Evolutionary conservation across 2,888 invertebrate genomes (phyloP).

Genomic region (Agriopis leucophaearia): DNA sequence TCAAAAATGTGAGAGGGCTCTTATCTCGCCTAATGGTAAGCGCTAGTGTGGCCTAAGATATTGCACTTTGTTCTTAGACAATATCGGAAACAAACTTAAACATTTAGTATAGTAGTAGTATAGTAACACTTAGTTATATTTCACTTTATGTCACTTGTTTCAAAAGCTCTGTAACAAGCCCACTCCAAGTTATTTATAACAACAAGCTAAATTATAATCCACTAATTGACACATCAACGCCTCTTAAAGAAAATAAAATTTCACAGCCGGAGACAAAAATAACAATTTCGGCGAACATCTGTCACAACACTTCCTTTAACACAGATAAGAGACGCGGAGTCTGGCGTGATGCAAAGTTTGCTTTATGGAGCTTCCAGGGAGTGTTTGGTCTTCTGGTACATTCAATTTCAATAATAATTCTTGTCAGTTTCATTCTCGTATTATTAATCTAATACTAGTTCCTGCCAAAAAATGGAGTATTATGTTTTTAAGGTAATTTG

Average conservation of each 20-base stretch:
- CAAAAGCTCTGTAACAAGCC: neutral
- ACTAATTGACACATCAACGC: slow-evolving; percentile 51
- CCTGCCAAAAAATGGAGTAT: too few species aligned
- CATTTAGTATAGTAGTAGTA: too few species aligned
- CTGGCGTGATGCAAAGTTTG: slow-evolving; percentile 21
- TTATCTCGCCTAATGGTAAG: too few species aligned
- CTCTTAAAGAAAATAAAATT: slow-evolving; percentile 57
- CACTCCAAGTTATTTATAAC: slow-evolving; percentile 34
- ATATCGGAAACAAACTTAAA: too few species aligned
- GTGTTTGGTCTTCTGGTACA: slow-evolving; percentile 11
- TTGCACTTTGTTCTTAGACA: too few species aligned
- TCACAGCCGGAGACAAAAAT: slow-evolving; percentile 63
- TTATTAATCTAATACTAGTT: neutral
- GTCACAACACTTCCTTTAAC: slow-evolving; percentile 63
- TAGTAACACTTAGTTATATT: neutral
- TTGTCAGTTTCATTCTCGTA: neutral
- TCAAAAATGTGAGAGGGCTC: too few species aligned
- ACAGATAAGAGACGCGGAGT: slow-evolving; percentile 6
- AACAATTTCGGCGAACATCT: slow-evolving; percentile 68
- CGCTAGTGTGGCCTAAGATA: too few species aligned
- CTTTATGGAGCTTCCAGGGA: slow-evolving; percentile 4
- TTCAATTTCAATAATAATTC: neutral
- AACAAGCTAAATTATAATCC: slow-evolving; percentile 43
- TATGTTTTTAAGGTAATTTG: too few species aligned
- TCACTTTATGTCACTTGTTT: neutral